Evolutionary conservation across 2,797 vertebrate species (phyloP), one percentile per base, ranked within the genome.

Genomic region (Okamejei kenojei): DNA sequence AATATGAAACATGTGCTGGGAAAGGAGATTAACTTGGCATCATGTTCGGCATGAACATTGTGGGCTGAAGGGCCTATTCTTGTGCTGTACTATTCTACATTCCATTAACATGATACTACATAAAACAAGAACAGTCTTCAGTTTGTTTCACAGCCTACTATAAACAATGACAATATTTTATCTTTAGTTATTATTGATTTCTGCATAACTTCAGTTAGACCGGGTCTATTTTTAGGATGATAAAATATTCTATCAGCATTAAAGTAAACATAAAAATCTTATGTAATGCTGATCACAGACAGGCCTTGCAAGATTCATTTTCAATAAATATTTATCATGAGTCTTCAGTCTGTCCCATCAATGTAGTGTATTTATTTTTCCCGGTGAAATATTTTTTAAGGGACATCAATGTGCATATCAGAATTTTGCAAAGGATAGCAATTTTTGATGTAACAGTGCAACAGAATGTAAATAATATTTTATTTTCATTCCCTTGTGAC

Each of bases 91-190:
- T 54, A 54, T 54, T 54, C 45, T 54, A 54, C 45, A 54, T 54
- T 54, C 45, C 7, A 54, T 54, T 54, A 54, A 54, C 45, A 54
- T 54, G 45, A 54, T 94, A 94, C 94, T 94, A 94, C 94, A 94
- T 95, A 94, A 90, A 94, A 94, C 93, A 94, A 86, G 94, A 93
- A 94, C 0, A 8, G 93, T 94, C 95, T 95, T 94, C 94, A 94
- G 93, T 93, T 95, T 94, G 93, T 93, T 94, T 95, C 94, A 95
- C 94, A 94, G 94, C 94, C 93, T 93, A 63, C 35, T 94, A 94
- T 94, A 95, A 95, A 94, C 94, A 94, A 95, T 94, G 93, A 93
- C 93, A 94, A 19, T 86, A 94, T 94, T 94, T 93, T 93, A 93
- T 94, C 94, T 94, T 94, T 93, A 94, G 94, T 94, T 94, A 93